Percentiles rank a stretch among this genome's conserved stretches.
Conservation (phyloP, 2,888 invertebrate species). For the Plagodis dolabraria region DNA sequence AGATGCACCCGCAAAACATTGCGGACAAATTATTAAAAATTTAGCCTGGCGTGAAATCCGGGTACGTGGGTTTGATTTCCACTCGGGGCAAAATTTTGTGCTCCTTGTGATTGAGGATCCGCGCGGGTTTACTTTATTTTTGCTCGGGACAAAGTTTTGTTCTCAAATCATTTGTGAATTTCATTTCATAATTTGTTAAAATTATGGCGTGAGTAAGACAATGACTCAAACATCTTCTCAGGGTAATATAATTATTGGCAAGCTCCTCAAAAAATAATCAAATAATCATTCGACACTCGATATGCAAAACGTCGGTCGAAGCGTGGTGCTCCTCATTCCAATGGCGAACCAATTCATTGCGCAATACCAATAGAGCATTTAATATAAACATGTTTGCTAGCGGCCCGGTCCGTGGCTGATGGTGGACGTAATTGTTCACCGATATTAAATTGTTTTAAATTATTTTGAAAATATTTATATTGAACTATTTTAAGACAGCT, state of each 20-base stretch:
- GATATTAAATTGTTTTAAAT: constrained; percentile 33
- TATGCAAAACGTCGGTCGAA: constrained; percentile 61
- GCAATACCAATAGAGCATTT: constrained; percentile 67
- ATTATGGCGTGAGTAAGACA: too few species aligned
- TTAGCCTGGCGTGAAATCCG: too few species aligned
- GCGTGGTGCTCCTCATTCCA: constrained; percentile 58
- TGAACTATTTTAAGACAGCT: constrained; percentile 2
- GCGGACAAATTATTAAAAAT: too few species aligned
- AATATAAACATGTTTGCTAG: constrained; percentile 65
- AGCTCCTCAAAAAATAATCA: constrained; percentile 57
- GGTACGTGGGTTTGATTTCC: too few species aligned
- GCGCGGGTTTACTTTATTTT: too few species aligned
- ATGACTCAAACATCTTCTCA: too few species aligned
- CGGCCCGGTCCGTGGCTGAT: constrained; percentile 46
- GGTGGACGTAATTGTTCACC: constrained; percentile 52
- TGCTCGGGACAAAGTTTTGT: too few species aligned
- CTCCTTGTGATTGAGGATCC: too few species aligned
- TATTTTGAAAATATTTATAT: constrained; percentile 27
- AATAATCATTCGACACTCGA: constrained; percentile 62
- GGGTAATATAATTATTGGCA: not conserved
- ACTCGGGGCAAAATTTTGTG: too few species aligned
- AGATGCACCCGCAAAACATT: too few species aligned
- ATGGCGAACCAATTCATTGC: constrained; percentile 64
- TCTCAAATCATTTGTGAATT: too few species aligned
- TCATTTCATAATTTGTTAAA: too few species aligned